Conservation (phyloP, 2,113 vertebrate genomes). For the Grus americana region DNA sequence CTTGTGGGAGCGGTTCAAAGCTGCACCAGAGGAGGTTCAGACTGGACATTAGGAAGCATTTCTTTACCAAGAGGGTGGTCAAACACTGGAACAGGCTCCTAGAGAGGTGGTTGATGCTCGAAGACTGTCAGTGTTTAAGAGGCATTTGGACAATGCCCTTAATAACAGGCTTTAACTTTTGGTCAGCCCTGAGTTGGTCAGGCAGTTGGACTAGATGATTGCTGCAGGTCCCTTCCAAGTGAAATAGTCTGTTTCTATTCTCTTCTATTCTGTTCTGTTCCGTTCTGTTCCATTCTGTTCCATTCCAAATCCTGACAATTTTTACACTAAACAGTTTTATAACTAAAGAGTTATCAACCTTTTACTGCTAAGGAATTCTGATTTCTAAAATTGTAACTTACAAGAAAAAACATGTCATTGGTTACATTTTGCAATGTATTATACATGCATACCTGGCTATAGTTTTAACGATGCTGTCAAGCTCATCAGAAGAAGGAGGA, state of each 20-base stretch:
- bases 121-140: not conserved
- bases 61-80: not conserved
- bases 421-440: not conserved
- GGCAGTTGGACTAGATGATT: not conserved
- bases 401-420: not conserved
- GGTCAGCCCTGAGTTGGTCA: not conserved
- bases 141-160: not conserved
- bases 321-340: not conserved
- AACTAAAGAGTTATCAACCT: slow-evolving; percentile 10
- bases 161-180: not conserved
- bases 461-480: slow-evolving; percentile 95
- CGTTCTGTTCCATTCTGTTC: not conserved
- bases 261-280: not conserved
- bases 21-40: not conserved
- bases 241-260: not conserved
- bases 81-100: not conserved
- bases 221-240: not conserved
- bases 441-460: slow-evolving; percentile 80
- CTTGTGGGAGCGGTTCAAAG: not conserved
- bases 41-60: not conserved
- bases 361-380: not conserved
- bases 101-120: not conserved
- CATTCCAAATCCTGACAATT: not conserved
- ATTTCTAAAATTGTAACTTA: not conserved
- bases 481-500: slow-evolving; percentile 91